Evolutionary conservation across 53 echinoderm and acorn worm species (phyloP).

Genomic region (Pentamera pediparva): DNA sequence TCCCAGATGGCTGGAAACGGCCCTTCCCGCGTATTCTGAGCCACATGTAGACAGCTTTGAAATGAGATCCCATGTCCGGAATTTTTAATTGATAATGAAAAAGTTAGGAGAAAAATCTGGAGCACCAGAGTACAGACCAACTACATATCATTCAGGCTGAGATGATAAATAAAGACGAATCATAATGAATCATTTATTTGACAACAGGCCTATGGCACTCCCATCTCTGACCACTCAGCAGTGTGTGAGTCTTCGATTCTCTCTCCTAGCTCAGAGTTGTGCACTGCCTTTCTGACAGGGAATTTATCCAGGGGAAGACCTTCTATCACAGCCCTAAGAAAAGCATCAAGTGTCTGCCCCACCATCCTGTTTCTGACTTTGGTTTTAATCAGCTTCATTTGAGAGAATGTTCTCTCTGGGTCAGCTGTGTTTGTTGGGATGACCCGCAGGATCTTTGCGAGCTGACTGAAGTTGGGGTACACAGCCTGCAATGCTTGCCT

Average conservation of each 20-base stretch:
- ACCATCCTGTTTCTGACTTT: neutral
- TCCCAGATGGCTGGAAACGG: no score
- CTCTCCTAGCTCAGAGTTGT: neutral
- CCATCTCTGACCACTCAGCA: neutral
- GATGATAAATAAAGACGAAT: no score
- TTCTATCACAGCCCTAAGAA: neutral
- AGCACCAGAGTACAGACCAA: no score
- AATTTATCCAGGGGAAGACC: neutral
- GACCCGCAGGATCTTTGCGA: conserved; percentile 21
- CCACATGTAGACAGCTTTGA: no score
- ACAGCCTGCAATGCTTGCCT: conserved; percentile 18
- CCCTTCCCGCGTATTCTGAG: no score
- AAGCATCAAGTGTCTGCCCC: neutral
- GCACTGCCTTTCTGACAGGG: neutral
- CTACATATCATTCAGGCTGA: no score
- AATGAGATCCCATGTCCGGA: no score
- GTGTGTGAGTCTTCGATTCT: neutral
- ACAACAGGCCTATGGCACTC: no score
- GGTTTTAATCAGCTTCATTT: conserved; percentile 18
- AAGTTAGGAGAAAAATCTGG: no score
- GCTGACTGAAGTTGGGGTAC: conserved; percentile 21
- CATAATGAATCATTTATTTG: no score
- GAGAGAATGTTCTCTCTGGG: conserved; percentile 19
- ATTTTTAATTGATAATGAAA: no score
- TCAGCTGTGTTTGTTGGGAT: conserved; percentile 19